Base-by-base conservation (phyloP, 2,888 invertebrate species). In the Pyrrhia umbra region DNA sequence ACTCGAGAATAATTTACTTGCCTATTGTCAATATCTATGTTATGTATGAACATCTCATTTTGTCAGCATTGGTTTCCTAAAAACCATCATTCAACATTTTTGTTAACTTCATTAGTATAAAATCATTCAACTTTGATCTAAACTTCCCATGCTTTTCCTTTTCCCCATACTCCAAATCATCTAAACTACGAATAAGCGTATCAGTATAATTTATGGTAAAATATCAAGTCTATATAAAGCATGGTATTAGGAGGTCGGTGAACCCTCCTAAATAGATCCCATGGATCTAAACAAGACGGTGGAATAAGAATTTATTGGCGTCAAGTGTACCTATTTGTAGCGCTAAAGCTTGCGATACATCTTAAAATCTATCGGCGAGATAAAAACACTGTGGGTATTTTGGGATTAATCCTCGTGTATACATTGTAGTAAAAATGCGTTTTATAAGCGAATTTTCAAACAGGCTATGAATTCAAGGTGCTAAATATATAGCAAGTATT, bases 311-410 rank as follows among this genome's bases (percentile, higher is more conserved):
- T 75, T 72, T 70, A 72, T 21, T 43, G 34, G 50, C 45, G 55
- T 56, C 64, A 63, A 72, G 76, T 75, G 51, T 63, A 27, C 57
- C 54, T 75, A 72, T 72, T 72, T 63, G 34, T 69, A 42, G 63
- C 54, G 8, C 21, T 30, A 45, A 49, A 43, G 6, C 13, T 9
- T 2, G 25, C 21, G 15, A 47, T 43, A 3, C 30, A 52, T 57
- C 49, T 42, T 34, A n/a, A 5, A 25, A 56, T 73, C 23, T 74
- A 54, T 74, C 54, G 40, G 13, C 8, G 4, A 20, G 37, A 15
- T 50, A 15, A 27, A 18, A 0, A 23, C 15, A 8, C 8, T 10
- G 15, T 25, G 21, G 37, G 16, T 16, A 58, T 27, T 21, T 3
- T 34, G 6, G 5, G 21, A 21, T 55, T 15, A 21, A 18, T 52